Conservation (phyloP, 2,113 vertebrate genomes). For the Cyprinodon brontotheroides region DNA sequence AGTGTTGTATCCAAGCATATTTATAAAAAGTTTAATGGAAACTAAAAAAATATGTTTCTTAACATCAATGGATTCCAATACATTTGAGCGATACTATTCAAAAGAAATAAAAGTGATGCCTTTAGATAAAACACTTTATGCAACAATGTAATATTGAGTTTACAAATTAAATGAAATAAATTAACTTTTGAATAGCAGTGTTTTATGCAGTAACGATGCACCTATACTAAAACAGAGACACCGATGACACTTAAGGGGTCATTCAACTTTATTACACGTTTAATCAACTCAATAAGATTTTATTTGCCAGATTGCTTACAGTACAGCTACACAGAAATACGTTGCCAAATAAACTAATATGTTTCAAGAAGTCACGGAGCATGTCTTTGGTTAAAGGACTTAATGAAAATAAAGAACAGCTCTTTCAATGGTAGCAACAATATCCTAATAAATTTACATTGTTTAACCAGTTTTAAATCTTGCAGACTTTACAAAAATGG, state of each 20-base stretch:
- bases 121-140: background rate
- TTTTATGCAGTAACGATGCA: background rate
- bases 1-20: background rate
- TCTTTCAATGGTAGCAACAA: conserved; percentile 44
- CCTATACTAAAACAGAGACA: conserved; percentile 14
- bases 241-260: conserved; percentile 69
- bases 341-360: conserved; percentile 71
- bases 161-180: background rate
- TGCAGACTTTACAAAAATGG: conserved; percentile 59
- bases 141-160: background rate
- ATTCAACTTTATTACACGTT: conserved; percentile 81
- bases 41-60: background rate
- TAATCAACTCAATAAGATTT: conserved; percentile 73
- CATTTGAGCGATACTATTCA: background rate
- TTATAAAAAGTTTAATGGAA: background rate
- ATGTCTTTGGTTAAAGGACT: conserved; percentile 75
- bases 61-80: background rate
- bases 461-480: conserved; percentile 49
- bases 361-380: conserved; percentile 61
- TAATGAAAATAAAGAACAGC: conserved; percentile 68
- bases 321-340: conserved; percentile 74
- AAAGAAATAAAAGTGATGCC: background rate
- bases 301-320: conserved; percentile 74
- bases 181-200: background rate
- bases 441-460: conserved; percentile 45